phyloP scores from a whole-genome alignment of 2,113 vertebrate species.

The Melanostigma gelatinosum region DNA sequence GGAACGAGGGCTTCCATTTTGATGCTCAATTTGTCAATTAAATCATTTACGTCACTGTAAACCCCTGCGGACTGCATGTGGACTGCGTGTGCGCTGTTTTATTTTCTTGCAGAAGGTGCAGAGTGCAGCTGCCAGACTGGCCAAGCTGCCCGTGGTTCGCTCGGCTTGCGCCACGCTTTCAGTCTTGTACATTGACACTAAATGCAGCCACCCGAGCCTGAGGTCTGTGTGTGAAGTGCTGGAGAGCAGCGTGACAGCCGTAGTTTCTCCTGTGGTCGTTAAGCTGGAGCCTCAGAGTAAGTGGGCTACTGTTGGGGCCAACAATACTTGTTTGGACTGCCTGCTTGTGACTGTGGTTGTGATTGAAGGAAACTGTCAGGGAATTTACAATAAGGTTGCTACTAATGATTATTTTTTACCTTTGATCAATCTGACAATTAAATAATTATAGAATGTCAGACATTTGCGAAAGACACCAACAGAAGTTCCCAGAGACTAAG shows the following conservation, averaged over 20 bases:
- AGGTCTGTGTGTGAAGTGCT: conserved; percentile 79
- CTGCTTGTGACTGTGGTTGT: neutral
- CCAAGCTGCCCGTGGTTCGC: conserved; percentile 86
- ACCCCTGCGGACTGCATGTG: neutral
- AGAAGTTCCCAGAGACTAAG: too few relatives aligned
- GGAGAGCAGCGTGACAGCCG: conserved; percentile 83
- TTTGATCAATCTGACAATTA: neutral
- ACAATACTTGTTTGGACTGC: neutral
- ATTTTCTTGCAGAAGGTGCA: conserved; percentile 59
- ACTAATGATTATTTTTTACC: neutral
- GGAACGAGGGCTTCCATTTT: neutral
- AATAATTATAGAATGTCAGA: neutral
- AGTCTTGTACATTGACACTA: conserved; percentile 82
- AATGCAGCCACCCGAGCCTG: conserved; percentile 84
- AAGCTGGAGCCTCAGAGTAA: conserved; percentile 91
- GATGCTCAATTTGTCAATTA: neutral
- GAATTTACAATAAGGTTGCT: neutral
- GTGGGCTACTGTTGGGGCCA: conserved; percentile 41
- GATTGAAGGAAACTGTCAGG: neutral
- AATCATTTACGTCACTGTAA: neutral
- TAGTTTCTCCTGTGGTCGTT: conserved; percentile 85
- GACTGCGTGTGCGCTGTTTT: neutral
- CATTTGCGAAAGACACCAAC: neutral
- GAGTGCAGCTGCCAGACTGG: conserved; percentile 83
- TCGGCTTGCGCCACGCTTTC: conserved; percentile 86